Evolutionary conservation across 1,140 invertebrate species (phyloP), one percentile per base, ranked within the genome.

Genomic region (Dermatophagoides farinae): DNA sequence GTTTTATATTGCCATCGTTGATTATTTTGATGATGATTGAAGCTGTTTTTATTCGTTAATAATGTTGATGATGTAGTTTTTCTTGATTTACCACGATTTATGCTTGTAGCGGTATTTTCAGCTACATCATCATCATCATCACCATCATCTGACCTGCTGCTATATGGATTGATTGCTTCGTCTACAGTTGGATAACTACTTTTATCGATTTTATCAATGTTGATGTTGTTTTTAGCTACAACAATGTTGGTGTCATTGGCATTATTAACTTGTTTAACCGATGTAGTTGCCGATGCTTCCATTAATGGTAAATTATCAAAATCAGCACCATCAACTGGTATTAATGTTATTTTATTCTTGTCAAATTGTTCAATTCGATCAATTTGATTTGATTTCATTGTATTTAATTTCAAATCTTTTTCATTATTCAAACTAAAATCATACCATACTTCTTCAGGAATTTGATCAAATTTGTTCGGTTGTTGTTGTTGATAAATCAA

Each of bases 1-100:
- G 62, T 63, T 37, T 53, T 63, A n/a, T 62, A 31, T 39, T 1
- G 25, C 6, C 25, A 18, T 43, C 44, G n/a, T 25, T 52, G 11
- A 5, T 61, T 40, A 39, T 47, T 60, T 18, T 50, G 47, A 4
- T 2, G 11, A 5, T 60, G 18, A 18, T n/a, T 52, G 12, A 14
- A 51, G 39, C 18, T 18, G 39, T n/a, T 50, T 20, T 5, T 50
- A 50, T 50, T 50, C 4, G 12, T 10, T 5, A 8, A 31, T 5
- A n/a, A 25, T 53, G 51, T 53, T 25, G 6, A n/a, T 44, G 51
- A 53, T 25, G n/a, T 18, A 1, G 37, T 57, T 44, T 37, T 20
- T 57, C 14, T 31, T 31, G 31, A 31, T 18, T 12, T 12, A 18
- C n/a, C 18, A 22, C 4, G 20, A 20, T 46, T 46, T 16, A n/a